Evolutionary conservation across 2,113 vertebrate genomes (phyloP), one percentile per base, ranked within the genome.

Genomic region (Syrmaticus mikado): DNA sequence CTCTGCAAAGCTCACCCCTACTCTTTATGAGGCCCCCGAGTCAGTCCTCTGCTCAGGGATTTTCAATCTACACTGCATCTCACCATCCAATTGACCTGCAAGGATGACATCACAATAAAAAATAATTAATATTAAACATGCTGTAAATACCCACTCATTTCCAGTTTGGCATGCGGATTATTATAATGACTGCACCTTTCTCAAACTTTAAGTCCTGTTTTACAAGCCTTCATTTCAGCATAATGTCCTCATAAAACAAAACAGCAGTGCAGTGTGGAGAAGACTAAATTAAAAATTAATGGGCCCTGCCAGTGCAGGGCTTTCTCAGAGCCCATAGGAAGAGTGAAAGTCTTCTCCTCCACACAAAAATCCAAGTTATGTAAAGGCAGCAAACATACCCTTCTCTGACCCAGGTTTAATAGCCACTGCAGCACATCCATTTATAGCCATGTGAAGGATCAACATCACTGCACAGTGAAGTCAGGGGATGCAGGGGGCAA

Each of bases 271-370:
- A 96, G 94, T 93, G 34, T 57, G 88, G 88, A 95, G 76, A 94
- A 46, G 93, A 92, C 94, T 96, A 97, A 97, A 97, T 97, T 97
- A 97, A 96, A 97, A 97, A 95, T 97, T 97, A 97, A 97, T 97
- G 96, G 95, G 38, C 91, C 97, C 90, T 97, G 93, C 94, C 93
- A 93, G 85, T 27, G 57, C 67, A 74, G 48, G 91, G 90, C 82
- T 93, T 66, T 72, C 67, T 62, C 57, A 34, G 74, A 85, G 84
- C 61, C 82, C 79, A 50, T 48, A 46, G 64, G 53, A 86, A 61
- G 85, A 43, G 30, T 76, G 85, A 85, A 93, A 84, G 46, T 67
- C 41, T 43, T 85, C 68, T 40, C 79, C 65, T 65, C 41, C 1
- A 1, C 3, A 9, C 3, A 4, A 50, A 53, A 64, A 70, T 7